Evolutionary conservation across 2,888 invertebrate genomes (phyloP).

Genomic region (Beris chalybata): DNA sequence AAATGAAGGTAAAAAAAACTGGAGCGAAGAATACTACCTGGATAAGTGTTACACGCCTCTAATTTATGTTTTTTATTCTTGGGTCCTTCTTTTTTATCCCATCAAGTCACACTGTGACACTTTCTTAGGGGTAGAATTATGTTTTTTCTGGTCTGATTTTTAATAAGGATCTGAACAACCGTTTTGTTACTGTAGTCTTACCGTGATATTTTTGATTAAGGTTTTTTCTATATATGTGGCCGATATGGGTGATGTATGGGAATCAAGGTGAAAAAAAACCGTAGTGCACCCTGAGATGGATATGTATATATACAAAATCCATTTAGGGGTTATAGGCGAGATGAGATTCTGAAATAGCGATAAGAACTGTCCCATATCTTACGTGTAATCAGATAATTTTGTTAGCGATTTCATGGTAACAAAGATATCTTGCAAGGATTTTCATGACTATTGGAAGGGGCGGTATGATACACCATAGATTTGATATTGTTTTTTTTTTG

Average conservation of each 20-base stretch:
- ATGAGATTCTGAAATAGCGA: slow-evolving; percentile 12
- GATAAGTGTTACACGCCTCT: slow-evolving; percentile 39
- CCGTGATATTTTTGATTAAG: background rate
- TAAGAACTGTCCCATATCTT: slow-evolving; percentile 32
- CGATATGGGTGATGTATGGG: slow-evolving; percentile 32
- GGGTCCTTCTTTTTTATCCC: slow-evolving; percentile 27
- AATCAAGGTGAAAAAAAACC: slow-evolving; percentile 24
- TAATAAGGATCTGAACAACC: slow-evolving; percentile 15
- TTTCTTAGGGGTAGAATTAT: slow-evolving; percentile 11
- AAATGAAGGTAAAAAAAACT: slow-evolving; percentile 1
- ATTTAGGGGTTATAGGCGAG: slow-evolving; percentile 29
- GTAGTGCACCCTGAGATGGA: background rate
- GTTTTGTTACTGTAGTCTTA: background rate
- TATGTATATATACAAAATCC: slow-evolving; percentile 31
- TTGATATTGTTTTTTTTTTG: too few relatives aligned
- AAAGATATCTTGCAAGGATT: slow-evolving; percentile 29
- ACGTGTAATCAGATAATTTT: slow-evolving; percentile 38
- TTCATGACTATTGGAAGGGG: background rate
- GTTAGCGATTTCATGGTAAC: slow-evolving; percentile 33
- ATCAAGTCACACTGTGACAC: slow-evolving; percentile 18
- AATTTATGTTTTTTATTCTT: slow-evolving; percentile 37
- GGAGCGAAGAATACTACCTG: slow-evolving; percentile 27
- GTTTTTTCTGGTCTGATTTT: slow-evolving; percentile 22
- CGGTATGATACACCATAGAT: background rate
- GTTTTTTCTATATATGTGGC: background rate